Evolutionary conservation across 1,140 invertebrate species (phyloP).

Genomic region (Hestina assimilis): DNA sequence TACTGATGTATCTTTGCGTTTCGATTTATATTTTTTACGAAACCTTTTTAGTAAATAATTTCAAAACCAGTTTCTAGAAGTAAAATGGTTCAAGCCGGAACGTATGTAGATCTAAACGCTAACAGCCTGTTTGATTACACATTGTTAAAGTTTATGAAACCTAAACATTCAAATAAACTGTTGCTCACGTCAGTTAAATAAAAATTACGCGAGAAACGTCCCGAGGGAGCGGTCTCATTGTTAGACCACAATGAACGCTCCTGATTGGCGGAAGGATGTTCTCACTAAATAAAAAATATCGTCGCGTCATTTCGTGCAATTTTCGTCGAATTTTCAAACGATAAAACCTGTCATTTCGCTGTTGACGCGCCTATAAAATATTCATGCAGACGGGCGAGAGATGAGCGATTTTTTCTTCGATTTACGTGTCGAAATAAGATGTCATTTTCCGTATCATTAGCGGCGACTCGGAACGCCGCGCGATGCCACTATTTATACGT

Average conservation of each 20-base stretch:
- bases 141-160: conserved; percentile 31
- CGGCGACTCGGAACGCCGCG: conserved; percentile 65
- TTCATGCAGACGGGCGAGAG: conserved; percentile 73
- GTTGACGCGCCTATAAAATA: conserved; percentile 78
- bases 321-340: conserved; percentile 78
- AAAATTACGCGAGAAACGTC: conserved; percentile 68
- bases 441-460: conserved; percentile 80
- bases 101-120: conserved; percentile 24
- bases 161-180: conserved; percentile 68
- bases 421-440: conserved; percentile 77
- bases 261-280: conserved; percentile 78
- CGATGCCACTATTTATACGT: conserved; percentile 76
- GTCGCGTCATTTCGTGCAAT: conserved; percentile 76
- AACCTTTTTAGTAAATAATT: too few species aligned
- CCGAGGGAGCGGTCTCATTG: conserved; percentile 63
- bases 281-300: conserved; percentile 78
- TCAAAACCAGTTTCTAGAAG: conserved; percentile 7
- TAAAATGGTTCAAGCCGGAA: conserved; percentile 30
- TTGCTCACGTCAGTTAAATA: conserved; percentile 70
- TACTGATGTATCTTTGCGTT: too few species aligned
- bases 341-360: conserved; percentile 78
- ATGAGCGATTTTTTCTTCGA: conserved; percentile 77
- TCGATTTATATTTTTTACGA: too few species aligned
- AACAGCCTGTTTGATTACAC: conserved; percentile 24
- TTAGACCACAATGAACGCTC: conserved; percentile 67